Evolutionary conservation across 2,797 vertebrate genomes (phyloP).

Genomic region (Decapterus maruadsi): DNA sequence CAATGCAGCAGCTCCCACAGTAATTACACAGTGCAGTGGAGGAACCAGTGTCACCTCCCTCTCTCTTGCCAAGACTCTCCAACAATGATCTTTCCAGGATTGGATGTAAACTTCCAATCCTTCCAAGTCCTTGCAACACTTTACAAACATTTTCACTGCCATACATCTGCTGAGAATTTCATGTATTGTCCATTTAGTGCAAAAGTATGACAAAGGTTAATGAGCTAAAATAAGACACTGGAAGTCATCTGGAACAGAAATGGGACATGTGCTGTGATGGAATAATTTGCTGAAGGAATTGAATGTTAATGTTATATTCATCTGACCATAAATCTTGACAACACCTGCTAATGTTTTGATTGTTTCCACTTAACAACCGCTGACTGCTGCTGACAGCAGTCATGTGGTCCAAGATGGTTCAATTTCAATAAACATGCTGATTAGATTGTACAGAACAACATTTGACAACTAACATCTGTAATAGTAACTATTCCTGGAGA

Average conservation of each 20-base stretch:
- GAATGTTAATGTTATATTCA: conserved; percentile 49
- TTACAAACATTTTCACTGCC: conserved; percentile 15
- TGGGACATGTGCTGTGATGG: conserved; percentile 25
- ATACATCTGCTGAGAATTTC: background rate
- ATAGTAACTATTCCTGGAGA: conserved; percentile 2
- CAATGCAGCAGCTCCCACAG: conserved; percentile 84
- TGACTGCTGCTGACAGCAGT: conserved; percentile 45
- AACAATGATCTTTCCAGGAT: conserved; percentile 80
- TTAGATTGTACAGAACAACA: conserved; percentile 46
- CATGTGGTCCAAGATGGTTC: conserved; percentile 20
- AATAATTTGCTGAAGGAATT: conserved; percentile 47
- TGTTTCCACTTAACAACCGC: conserved; percentile 44
- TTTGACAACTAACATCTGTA: conserved; percentile 1
- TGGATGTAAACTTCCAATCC: conserved; percentile 51
- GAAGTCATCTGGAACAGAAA: conserved; percentile 23
- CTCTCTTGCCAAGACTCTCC: conserved; percentile 73
- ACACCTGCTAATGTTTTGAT: conserved; percentile 56
- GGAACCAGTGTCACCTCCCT: conserved; percentile 86
- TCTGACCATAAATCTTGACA: conserved; percentile 60
- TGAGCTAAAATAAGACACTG: conserved; percentile 13
- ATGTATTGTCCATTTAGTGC: background rate
- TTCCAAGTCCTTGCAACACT: conserved; percentile 29
- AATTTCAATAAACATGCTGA: conserved; percentile 44
- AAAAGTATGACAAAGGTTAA: conserved; percentile 13
- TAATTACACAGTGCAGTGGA: conserved; percentile 86